Base-by-base conservation (phyloP, 2,888 invertebrate genomes). In the Gastracanthus pulcherrimus region DNA sequence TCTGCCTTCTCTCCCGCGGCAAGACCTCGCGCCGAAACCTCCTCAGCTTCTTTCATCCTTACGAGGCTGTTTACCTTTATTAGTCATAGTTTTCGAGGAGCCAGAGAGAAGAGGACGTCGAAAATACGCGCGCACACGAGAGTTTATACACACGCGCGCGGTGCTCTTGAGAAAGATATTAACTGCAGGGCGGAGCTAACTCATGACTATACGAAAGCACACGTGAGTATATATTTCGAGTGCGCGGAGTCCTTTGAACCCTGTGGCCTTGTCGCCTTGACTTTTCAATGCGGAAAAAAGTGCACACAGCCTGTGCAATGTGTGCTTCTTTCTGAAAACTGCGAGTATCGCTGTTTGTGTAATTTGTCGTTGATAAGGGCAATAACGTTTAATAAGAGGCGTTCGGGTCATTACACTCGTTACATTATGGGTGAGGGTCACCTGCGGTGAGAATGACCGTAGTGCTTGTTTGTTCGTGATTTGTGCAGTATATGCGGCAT, bases 1-100 rank as follows among this genome's bases (percentile, higher is more conserved):
- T 51, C 23, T 51, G n/a, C n/a, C n/a, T n/a, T 19, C 34, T 16
- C 36, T 34, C 23, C 48, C 19, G 19, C 34, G 31, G 51, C 19
- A 0, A 7, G 45, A 3, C 51, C 7, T 16, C 0, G 19, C 19
- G 7, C n/a, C 7, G 9, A 34, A 34, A 70, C 36, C 34, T 70
- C 51, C 26, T 19, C n/a, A n/a, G n/a, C n/a, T n/a, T n/a, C n/a
- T 60, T 74, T 45, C 62, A 41, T 58, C 66, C 72, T 38, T 38
- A 38, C 36, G 31, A 67, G 58, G 76, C 19, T 76, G 36, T 76
- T 76, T 67, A 29, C 66, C 29, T 76, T 76, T 76, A n/a, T 62
- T 74, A 62, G 41, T 74, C 74, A 74, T 62, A 74, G n/a, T 45
- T 74, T 58, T 51, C 48, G 34, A 45, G 34, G 36, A 48, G 5